Conservation (phyloP, 2,797 vertebrate species). For the Melanotaenia trifasciata region DNA sequence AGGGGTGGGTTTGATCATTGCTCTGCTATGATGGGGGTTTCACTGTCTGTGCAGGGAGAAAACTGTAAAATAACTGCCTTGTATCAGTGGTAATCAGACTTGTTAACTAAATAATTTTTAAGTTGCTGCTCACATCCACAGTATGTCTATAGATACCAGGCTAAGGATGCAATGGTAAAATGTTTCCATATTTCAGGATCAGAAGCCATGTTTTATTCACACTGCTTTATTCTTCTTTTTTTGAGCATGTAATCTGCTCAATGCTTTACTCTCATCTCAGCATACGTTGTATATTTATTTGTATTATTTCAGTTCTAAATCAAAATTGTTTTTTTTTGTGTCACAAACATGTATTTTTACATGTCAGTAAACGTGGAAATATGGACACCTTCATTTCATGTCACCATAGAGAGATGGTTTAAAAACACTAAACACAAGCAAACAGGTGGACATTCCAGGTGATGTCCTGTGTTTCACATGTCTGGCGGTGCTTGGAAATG, state of each 20-base stretch:
- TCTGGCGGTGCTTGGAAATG: slow-evolving; percentile 21
- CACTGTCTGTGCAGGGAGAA: slow-evolving; percentile 29
- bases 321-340: slow-evolving; percentile 10
- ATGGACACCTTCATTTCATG: background rate
- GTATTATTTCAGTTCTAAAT: slow-evolving; percentile 64
- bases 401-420: background rate
- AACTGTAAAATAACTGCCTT: slow-evolving; percentile 39
- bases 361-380: background rate
- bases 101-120: slow-evolving; percentile 44
- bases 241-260: slow-evolving; percentile 17
- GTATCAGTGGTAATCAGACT: slow-evolving; percentile 31
- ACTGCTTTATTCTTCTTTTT: slow-evolving; percentile 29
- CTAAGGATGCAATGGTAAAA: slow-evolving; percentile 28
- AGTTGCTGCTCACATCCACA: slow-evolving; percentile 38
- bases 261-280: slow-evolving; percentile 33
- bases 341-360: background rate
- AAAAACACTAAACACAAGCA: slow-evolving; percentile 6
- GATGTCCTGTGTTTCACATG: background rate
- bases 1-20: slow-evolving; percentile 20
- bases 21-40: slow-evolving; percentile 17
- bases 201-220: slow-evolving; percentile 64
- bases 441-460: slow-evolving; percentile 16
- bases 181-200: slow-evolving; percentile 43
- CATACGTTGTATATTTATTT: slow-evolving; percentile 47
- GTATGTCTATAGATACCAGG: slow-evolving; percentile 32